A percentile compares a stretch with the other conserved stretches of the same genome.
These are phyloP conservation scores for Procapra przewalskii DNA, from an alignment of 2,113 vertebrate species.

Conservation along the genomic window DNA sequence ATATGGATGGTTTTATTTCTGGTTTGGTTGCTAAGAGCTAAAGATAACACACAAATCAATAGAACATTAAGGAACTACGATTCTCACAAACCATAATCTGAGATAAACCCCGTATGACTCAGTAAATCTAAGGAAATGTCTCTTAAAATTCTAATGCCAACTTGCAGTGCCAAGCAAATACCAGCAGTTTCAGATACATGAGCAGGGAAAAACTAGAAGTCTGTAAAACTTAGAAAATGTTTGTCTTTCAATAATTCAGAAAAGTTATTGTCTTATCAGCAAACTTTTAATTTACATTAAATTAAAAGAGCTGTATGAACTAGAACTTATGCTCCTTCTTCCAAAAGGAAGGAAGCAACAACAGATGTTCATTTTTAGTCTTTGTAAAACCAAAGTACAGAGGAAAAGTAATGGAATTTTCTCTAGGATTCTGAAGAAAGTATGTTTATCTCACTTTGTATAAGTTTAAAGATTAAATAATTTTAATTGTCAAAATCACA, in stretches of 20 bases:
- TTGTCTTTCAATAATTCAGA: background rate
- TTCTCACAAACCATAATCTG: constrained; percentile 41
- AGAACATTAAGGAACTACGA: constrained; percentile 23
- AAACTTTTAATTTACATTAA: background rate
- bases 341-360: background rate
- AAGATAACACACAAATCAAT: constrained; percentile 51
- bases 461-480: too few relatives aligned
- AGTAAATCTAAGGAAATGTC: constrained; percentile 56
- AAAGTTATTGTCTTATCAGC: background rate
- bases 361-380: background rate
- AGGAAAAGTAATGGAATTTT: background rate
- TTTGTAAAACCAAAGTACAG: background rate
- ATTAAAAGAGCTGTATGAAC: background rate
- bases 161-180: constrained; percentile 36
- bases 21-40: constrained; percentile 40
- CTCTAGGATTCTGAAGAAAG: background rate
- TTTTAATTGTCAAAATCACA: too few relatives aligned
- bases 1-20: constrained; percentile 41
- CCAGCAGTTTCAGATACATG: background rate
- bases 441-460: background rate
- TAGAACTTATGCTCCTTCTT: background rate
- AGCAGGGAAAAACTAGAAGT: constrained; percentile 40
- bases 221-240: background rate
- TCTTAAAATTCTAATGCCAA: constrained; percentile 62
- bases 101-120: constrained; percentile 61